A percentile compares a stretch with the other conserved stretches of the same genome.
These are phyloP conservation scores for Geodia barretti DNA, from an alignment of 37 sponge, comb jelly and placozoan genomes.

Conservation along the genomic window DNA sequence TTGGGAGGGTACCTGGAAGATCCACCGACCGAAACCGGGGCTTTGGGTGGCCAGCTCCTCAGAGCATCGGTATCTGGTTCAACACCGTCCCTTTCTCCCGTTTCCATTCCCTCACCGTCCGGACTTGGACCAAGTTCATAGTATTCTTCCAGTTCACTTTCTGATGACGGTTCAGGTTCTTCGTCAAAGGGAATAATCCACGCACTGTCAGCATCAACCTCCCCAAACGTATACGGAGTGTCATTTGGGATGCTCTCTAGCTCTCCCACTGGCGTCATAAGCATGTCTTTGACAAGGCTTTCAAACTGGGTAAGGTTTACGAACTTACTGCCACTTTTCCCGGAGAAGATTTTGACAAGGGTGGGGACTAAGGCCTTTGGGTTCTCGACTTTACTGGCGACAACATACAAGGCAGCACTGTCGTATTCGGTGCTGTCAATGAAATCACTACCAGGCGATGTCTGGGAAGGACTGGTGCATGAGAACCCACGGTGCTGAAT, in stretches of 20 bases:
- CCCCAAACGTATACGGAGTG: neutral
- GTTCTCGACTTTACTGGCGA: constrained; percentile 13
- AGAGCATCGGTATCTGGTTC: constrained; percentile 8
- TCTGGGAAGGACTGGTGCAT: neutral
- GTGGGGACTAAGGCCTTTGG: neutral
- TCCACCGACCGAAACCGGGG: neutral
- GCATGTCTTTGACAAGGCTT: neutral
- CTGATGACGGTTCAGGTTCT: neutral
- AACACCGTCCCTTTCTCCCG: neutral
- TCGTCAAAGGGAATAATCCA: constrained; percentile 13
- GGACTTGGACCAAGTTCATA: neutral
- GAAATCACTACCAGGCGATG: neutral
- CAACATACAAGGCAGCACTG: constrained; percentile 23
- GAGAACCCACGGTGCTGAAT: constrained; percentile 9
- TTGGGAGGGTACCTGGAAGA: neutral
- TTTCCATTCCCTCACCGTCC: neutral
- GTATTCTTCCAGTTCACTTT: constrained; percentile 8
- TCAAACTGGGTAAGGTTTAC: neutral
- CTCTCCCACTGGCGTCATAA: neutral
- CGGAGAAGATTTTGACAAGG: constrained; percentile 15
- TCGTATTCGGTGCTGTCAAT: constrained; percentile 1
- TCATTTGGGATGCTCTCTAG: neutral
- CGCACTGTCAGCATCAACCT: constrained; percentile 1
- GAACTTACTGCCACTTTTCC: neutral
- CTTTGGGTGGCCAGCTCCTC: constrained; percentile 51